These are phyloP conservation scores for Peucedramus taeniatus DNA, from an alignment of 2,113 vertebrate species.

Conservation along the genomic window DNA sequence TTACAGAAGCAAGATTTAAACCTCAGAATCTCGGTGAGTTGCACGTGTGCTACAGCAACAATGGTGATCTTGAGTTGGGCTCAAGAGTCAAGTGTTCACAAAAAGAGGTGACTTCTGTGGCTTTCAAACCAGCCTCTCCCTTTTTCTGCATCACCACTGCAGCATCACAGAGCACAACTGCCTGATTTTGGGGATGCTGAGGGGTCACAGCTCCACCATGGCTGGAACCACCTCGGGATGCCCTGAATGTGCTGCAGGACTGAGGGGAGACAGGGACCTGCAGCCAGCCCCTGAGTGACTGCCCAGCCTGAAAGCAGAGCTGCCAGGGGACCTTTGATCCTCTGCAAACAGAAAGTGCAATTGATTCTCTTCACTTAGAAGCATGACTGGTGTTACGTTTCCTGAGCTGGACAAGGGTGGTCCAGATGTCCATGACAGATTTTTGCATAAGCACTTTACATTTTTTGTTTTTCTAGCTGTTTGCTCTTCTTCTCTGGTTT, in stretches of 20 bases:
- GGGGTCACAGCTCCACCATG: background rate
- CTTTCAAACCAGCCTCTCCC: background rate
- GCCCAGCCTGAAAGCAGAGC: background rate
- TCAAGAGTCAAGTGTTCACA: background rate
- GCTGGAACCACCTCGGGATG: rapidly evolving
- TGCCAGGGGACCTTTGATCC: background rate
- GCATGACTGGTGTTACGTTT: slow-evolving; percentile 12
- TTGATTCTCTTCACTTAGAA: slow-evolving; percentile 17
- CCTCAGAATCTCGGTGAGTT: background rate
- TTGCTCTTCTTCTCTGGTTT: slow-evolving; percentile 12
- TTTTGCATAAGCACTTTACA: slow-evolving; percentile 21
- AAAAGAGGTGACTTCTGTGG: background rate
- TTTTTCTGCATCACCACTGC: background rate
- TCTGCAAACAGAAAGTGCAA: background rate
- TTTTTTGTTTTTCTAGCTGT: slow-evolving; percentile 46
- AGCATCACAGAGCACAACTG: background rate
- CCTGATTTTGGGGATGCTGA: background rate
- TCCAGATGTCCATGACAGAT: slow-evolving; percentile 37
- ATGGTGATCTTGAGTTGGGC: rapidly evolving
- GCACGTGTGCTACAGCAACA: background rate
- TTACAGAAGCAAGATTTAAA: background rate
- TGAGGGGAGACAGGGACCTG: background rate
- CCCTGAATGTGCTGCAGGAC: background rate
- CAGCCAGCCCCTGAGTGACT: background rate
- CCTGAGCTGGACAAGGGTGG: slow-evolving; percentile 37